Percentiles rank a stretch among this genome's conserved stretches.
Evolutionary conservation across 2,888 invertebrate species (phyloP).

Genomic region (Griposia aprilina): DNA sequence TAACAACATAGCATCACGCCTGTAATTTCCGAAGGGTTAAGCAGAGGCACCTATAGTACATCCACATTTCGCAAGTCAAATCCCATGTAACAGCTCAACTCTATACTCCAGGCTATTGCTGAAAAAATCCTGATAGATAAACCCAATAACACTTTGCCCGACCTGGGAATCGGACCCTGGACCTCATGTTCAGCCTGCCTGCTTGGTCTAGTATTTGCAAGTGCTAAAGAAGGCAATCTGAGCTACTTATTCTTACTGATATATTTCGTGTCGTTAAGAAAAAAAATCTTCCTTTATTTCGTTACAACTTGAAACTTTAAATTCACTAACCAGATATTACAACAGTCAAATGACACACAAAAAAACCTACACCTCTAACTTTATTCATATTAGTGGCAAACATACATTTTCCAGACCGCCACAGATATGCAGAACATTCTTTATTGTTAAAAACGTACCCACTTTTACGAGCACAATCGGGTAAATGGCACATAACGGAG

Average conservation of each 20-base stretch:
- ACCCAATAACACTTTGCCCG: too few relatives aligned
- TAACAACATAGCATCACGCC: too few relatives aligned
- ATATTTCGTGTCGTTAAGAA: not conserved
- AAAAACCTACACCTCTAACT: slow-evolving; percentile 25
- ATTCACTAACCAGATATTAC: not conserved
- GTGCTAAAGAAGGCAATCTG: too few relatives aligned
- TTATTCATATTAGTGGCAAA: slow-evolving; percentile 54
- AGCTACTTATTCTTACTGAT: not conserved
- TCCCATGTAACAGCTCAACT: too few relatives aligned
- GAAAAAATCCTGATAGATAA: too few relatives aligned
- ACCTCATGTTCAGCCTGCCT: too few relatives aligned
- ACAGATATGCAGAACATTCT: slow-evolving; percentile 49
- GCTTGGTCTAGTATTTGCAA: too few relatives aligned
- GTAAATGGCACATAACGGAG: slow-evolving; percentile 63
- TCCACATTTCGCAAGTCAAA: too few relatives aligned
- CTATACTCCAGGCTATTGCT: too few relatives aligned
- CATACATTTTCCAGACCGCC: slow-evolving; percentile 52
- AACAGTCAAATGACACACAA: not conserved
- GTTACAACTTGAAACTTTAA: not conserved
- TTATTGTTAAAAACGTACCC: slow-evolving; percentile 69
- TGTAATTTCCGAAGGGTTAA: too few relatives aligned
- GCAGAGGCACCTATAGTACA: too few relatives aligned
- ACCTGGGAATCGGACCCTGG: too few relatives aligned
- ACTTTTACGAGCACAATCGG: slow-evolving; percentile 67
- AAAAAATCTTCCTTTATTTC: not conserved